Evolutionary conservation across 2,888 invertebrate genomes (phyloP).

Genomic region (Nasonovia ribisnigri): DNA sequence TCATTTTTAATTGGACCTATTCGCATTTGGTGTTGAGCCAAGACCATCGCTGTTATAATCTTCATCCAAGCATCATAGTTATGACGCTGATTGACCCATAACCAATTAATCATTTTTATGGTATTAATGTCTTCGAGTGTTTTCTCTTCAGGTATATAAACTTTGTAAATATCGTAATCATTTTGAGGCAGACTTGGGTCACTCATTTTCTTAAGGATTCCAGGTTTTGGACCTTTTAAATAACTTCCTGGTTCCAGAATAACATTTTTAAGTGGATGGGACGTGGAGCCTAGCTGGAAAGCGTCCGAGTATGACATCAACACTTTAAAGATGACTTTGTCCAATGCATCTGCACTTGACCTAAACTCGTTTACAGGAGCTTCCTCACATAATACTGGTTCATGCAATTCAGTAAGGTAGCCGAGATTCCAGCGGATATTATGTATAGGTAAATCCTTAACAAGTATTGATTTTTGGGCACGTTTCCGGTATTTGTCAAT

Average conservation of each 20-base stretch:
- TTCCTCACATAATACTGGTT: not conserved
- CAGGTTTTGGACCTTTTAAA: too few relatives aligned
- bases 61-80: not conserved
- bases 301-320: not conserved
- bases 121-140: not conserved
- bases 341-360: not conserved
- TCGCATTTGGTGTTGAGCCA: not conserved
- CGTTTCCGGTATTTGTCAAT: not conserved
- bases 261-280: not conserved
- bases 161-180: not conserved
- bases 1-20: not conserved
- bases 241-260: not conserved
- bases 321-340: not conserved
- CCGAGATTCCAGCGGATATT: not conserved
- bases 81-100: not conserved
- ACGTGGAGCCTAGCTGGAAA: not conserved
- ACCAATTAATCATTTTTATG: not conserved
- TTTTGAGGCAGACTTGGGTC: not conserved
- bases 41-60: not conserved
- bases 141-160: not conserved
- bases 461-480: not conserved
- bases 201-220: not conserved
- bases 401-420: not conserved
- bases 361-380: accelerated
- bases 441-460: not conserved